Evolutionary conservation across 2,113 vertebrate species (phyloP).

Genomic region (Probosciger aterrimus): DNA sequence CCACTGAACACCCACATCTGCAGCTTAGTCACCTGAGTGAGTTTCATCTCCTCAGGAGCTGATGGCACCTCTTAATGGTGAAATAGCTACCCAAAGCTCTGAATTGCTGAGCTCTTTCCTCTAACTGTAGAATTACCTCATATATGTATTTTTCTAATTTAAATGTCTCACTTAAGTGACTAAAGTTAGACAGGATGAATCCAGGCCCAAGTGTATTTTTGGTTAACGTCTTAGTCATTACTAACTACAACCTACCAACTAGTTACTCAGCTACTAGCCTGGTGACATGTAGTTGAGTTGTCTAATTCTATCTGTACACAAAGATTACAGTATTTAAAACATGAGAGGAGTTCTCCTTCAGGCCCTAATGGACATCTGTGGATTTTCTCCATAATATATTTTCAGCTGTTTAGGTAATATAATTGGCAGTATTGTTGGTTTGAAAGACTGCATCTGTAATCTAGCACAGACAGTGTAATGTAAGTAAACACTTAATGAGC

Average conservation of each 20-base stretch:
- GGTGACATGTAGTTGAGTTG: neutral
- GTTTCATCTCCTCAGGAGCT: neutral
- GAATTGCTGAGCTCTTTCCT: neutral
- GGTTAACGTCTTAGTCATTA: neutral
- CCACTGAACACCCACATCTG: neutral
- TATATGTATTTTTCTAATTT: neutral
- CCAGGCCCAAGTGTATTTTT: neutral
- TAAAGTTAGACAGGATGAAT: neutral
- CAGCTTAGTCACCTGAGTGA: neutral
- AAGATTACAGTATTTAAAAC: neutral
- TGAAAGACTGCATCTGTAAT: neutral
- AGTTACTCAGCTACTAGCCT: neutral
- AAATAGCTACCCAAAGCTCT: neutral
- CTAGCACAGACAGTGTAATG: accelerated
- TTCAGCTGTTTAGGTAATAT: conserved; percentile 7
- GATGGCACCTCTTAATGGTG: neutral
- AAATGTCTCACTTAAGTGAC: neutral
- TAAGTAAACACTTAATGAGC: neutral
- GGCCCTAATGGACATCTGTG: neutral
- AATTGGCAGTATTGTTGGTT: neutral
- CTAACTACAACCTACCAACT: neutral
- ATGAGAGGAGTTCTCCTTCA: neutral
- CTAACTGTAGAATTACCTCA: neutral
- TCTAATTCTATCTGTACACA: neutral
- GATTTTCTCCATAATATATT: neutral